Evolutionary conservation across 2,113 vertebrate genomes (phyloP).

Genomic region (Gallinago jamesoni): DNA sequence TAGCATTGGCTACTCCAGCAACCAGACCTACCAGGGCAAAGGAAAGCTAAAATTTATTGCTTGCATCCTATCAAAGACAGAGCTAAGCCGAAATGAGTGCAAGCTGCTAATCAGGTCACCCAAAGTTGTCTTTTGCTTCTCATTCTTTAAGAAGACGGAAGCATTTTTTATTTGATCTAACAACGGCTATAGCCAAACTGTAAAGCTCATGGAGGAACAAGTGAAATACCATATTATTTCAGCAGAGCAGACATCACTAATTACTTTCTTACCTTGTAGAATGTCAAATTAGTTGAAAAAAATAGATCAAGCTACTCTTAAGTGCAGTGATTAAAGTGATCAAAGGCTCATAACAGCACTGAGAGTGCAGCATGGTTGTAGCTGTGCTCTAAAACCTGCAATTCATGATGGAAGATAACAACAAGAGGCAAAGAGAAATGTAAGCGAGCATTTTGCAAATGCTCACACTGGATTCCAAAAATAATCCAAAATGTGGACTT

Average conservation of each 20-base stretch:
- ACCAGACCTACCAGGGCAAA: not conserved
- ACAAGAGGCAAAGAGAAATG: not conserved
- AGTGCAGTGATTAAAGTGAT: conserved; percentile 47
- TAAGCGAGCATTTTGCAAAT: conserved; percentile 9
- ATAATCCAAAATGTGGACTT: not conserved
- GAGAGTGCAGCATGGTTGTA: not conserved
- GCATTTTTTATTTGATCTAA: conserved; percentile 29
- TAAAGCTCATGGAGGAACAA: conserved; percentile 50
- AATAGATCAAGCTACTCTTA: conserved; percentile 25
- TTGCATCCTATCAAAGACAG: not conserved
- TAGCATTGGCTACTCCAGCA: not conserved
- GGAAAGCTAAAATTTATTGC: conserved; percentile 17
- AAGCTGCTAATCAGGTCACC: conserved; percentile 29
- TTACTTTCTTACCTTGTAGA: conserved; percentile 13
- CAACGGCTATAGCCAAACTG: conserved; percentile 2
- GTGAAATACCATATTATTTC: conserved; percentile 14
- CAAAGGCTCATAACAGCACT: conserved; percentile 15
- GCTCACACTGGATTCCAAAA: not conserved
- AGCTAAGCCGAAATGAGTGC: not conserved
- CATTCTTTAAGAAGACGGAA: conserved; percentile 6
- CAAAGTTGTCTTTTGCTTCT: conserved; percentile 41
- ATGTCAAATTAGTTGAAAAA: conserved; percentile 44
- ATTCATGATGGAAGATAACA: not conserved
- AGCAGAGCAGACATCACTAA: not conserved
- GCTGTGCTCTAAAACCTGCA: not conserved